A percentile compares a stretch with the other conserved stretches of the same genome.
phyloP scores from a whole-genome alignment of 1,140 invertebrate genomes.

The Leptinotarsa lineolata region DNA sequence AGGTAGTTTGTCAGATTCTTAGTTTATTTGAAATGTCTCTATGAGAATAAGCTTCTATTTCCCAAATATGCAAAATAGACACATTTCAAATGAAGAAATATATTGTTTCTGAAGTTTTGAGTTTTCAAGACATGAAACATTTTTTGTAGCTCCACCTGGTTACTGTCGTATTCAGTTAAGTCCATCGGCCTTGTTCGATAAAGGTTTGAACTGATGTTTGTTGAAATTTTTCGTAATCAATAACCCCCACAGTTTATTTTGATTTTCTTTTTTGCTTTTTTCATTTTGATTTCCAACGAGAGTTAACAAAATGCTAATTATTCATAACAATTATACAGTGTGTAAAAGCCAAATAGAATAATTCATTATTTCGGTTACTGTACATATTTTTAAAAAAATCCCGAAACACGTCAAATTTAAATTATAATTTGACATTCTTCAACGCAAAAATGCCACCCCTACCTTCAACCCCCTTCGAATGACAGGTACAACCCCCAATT shows the following conservation, averaged over 20 bases:
- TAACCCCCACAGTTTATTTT: background rate
- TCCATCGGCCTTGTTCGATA: constrained; percentile 39
- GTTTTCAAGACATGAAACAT: constrained; percentile 15
- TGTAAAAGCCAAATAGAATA: too few relatives aligned
- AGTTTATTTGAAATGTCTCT: background rate
- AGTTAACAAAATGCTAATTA: background rate
- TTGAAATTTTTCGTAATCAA: background rate
- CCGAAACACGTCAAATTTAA: too few relatives aligned
- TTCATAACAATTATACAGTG: too few relatives aligned
- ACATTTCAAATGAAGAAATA: background rate
- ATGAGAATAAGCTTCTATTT: background rate
- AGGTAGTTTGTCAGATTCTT: constrained; percentile 58
- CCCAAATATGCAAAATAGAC: too few relatives aligned
- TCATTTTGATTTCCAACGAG: background rate
- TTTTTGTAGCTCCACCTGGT: constrained; percentile 54
- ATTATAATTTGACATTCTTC: too few relatives aligned
- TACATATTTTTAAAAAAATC: too few relatives aligned
- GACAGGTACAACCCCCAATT: too few relatives aligned
- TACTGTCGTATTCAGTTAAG: constrained; percentile 54
- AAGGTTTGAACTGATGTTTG: constrained; percentile 51
- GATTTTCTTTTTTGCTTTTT: background rate
- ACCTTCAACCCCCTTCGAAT: too few relatives aligned
- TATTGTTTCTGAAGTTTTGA: background rate
- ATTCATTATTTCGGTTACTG: too few relatives aligned
- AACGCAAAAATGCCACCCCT: too few relatives aligned